Evolutionary conservation across 2,113 vertebrate genomes (phyloP).

Genomic region (Mystacornis crossleyi): DNA sequence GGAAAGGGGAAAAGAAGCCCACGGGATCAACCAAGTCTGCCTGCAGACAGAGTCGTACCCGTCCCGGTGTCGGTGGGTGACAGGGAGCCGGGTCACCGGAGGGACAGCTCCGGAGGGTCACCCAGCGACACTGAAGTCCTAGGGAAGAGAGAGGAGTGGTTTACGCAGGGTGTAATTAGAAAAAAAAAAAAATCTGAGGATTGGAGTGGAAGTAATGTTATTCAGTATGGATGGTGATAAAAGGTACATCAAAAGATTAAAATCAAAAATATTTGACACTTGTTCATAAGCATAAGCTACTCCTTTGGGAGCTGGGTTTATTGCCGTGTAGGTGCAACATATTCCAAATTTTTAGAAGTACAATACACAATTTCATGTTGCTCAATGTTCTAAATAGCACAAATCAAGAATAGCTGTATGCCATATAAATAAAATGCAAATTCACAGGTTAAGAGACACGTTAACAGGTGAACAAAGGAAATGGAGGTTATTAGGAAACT

Average conservation of each 20-base stretch:
- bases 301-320: neutral
- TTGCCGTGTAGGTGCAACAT: neutral
- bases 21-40: too few relatives aligned
- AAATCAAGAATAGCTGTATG: neutral
- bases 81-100: too few relatives aligned
- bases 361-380: neutral
- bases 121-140: neutral
- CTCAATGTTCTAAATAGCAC: neutral
- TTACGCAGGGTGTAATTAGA: neutral
- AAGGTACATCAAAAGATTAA: neutral
- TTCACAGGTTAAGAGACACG: neutral
- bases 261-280: neutral
- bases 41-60: too few relatives aligned
- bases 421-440: neutral
- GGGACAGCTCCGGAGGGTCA: too few relatives aligned
- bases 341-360: neutral
- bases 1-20: too few relatives aligned
- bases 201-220: neutral
- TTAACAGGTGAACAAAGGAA: neutral
- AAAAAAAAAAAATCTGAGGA: neutral
- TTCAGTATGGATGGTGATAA: neutral
- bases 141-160: neutral
- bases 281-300: neutral
- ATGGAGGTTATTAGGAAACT: neutral
- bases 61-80: too few relatives aligned